Percentiles rank a stretch among this genome's conserved stretches.
Evolutionary conservation across 1,140 invertebrate genomes (phyloP).

Genomic region (Drosophila tsacasi): DNA sequence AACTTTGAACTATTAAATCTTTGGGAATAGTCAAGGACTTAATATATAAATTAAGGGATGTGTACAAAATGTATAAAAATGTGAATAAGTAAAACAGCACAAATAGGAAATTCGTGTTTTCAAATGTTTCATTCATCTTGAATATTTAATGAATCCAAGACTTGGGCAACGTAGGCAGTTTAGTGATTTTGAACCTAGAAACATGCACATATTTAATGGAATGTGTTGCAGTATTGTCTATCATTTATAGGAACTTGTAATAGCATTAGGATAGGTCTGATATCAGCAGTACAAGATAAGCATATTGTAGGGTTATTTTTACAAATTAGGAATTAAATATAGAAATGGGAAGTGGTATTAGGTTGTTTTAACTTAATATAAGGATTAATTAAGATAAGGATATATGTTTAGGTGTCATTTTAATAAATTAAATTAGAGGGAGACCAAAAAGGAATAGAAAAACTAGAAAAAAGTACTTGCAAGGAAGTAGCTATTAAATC

Average conservation of each 20-base stretch:
- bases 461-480: background rate
- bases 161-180: slow-evolving; percentile 5
- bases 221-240: background rate
- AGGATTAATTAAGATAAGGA: background rate
- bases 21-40: background rate
- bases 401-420: background rate
- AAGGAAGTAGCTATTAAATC: background rate
- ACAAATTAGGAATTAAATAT: background rate
- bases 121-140: background rate
- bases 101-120: background rate
- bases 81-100: background rate
- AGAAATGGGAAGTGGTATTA: background rate
- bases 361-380: background rate
- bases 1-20: background rate
- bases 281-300: background rate
- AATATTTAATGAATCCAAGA: slow-evolving; percentile 1
- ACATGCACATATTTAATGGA: background rate
- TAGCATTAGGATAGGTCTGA: slow-evolving; percentile 11
- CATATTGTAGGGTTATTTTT: slow-evolving; percentile 1
- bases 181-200: background rate
- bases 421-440: background rate
- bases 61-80: no score
- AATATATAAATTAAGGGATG: no score
- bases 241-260: background rate
- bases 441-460: background rate